Conservation (phyloP, 2,113 vertebrate species). For the Perca flavescens region DNA sequence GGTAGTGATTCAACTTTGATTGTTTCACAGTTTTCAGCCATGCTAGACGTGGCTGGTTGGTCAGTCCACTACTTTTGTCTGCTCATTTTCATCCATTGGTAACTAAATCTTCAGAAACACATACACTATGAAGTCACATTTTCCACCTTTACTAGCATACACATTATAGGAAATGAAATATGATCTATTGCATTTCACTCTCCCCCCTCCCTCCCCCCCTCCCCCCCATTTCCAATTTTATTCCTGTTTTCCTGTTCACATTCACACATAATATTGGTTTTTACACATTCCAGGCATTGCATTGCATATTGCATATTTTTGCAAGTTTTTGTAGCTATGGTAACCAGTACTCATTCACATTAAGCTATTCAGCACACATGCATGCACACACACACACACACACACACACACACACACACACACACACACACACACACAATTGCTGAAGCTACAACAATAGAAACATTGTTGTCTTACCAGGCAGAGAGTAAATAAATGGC, state of each 20-base stretch:
- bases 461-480: neutral
- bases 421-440: neutral
- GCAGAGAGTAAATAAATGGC: no score
- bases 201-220: no score
- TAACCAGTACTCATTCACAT: neutral
- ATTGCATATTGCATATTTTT: neutral
- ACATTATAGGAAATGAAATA: neutral
- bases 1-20: neutral
- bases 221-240: no score
- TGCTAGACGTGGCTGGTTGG: neutral
- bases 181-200: neutral
- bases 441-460: neutral
- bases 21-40: neutral
- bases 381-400: neutral
- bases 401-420: neutral
- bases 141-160: neutral
- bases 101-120: neutral
- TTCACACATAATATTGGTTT: neutral
- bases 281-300: neutral
- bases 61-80: neutral
- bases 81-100: neutral
- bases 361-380: neutral
- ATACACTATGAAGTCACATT: neutral
- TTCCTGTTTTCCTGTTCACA: neutral
- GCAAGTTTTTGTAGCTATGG: neutral